Percentiles rank a stretch among this genome's conserved stretches.
Evolutionary conservation across 2,888 invertebrate genomes (phyloP).

Genomic region (Phymatocera aterrima): DNA sequence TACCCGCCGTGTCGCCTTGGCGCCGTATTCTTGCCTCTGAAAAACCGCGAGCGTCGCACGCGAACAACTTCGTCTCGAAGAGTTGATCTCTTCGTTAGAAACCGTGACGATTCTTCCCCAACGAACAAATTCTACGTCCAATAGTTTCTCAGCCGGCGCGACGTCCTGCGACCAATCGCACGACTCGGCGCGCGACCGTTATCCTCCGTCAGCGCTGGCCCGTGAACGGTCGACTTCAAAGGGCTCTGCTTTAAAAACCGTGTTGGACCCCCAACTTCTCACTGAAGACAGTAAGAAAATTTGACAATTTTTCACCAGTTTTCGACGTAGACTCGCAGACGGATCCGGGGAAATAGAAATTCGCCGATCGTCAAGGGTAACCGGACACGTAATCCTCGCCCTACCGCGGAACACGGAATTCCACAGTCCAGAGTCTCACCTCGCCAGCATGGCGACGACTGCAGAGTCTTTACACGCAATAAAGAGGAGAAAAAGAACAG

Average conservation of each 20-base stretch:
- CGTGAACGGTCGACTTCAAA: neutral
- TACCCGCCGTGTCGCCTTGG: constrained; percentile 8
- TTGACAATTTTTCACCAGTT: neutral
- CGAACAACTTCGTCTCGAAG: neutral
- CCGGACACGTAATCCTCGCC: too few species aligned
- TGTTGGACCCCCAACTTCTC: neutral
- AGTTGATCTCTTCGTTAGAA: neutral
- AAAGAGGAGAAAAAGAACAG: neutral
- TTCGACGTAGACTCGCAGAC: too few species aligned
- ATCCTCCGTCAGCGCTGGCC: neutral
- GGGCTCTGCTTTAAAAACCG: neutral
- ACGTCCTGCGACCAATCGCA: neutral
- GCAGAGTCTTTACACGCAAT: neutral
- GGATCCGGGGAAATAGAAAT: too few species aligned
- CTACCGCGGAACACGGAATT: neutral
- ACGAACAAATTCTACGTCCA: neutral
- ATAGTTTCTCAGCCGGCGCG: neutral
- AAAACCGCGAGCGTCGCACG: neutral
- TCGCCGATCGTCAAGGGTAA: too few species aligned
- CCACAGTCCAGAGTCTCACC: neutral
- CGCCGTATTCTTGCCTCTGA: neutral
- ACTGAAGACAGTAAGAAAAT: too few species aligned
- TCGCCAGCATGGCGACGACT: constrained; percentile 1
- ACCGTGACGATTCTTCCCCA: neutral
- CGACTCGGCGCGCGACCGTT: neutral